phyloP scores from a whole-genome alignment of 1,140 invertebrate species.

The Trachymyrmex cornetzi region DNA sequence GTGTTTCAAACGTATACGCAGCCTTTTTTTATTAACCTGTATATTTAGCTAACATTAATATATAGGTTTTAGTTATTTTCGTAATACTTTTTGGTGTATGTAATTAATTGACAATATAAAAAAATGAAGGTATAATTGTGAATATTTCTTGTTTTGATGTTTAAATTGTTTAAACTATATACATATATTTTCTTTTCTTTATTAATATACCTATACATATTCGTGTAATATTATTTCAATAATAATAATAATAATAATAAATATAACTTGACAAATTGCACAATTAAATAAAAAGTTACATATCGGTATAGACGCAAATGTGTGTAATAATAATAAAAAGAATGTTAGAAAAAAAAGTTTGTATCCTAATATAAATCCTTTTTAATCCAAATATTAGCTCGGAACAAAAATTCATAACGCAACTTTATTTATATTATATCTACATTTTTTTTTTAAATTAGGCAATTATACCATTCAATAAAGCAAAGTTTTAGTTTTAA shows the following conservation, averaged over 20 bases:
- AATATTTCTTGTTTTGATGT: not conserved
- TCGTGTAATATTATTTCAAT: not conserved
- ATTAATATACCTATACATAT: not conserved
- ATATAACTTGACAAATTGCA: not conserved
- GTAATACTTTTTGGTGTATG: not conserved
- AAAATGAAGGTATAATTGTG: not conserved
- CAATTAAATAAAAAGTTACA: not conserved
- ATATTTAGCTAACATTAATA: not conserved
- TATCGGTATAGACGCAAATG: no score
- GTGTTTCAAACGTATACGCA: not conserved
- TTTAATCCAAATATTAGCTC: not conserved
- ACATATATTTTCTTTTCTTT: not conserved
- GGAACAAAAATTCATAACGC: no score
- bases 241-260: not conserved
- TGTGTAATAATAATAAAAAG: not conserved
- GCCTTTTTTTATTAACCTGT: conserved; percentile 5
- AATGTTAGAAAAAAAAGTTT: not conserved
- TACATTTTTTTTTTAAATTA: no score
- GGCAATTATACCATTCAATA: no score
- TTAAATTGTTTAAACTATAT: not conserved
- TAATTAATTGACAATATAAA: not conserved
- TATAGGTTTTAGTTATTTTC: not conserved
- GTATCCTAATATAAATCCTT: not conserved
- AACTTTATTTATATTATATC: no score
- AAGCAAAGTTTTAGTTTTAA: no score